Percentiles rank a stretch among this genome's conserved stretches.
These are phyloP conservation scores for Liopterus haemorrhoidalis DNA, from an alignment of 2,888 invertebrate species.

Conservation along the genomic window DNA sequence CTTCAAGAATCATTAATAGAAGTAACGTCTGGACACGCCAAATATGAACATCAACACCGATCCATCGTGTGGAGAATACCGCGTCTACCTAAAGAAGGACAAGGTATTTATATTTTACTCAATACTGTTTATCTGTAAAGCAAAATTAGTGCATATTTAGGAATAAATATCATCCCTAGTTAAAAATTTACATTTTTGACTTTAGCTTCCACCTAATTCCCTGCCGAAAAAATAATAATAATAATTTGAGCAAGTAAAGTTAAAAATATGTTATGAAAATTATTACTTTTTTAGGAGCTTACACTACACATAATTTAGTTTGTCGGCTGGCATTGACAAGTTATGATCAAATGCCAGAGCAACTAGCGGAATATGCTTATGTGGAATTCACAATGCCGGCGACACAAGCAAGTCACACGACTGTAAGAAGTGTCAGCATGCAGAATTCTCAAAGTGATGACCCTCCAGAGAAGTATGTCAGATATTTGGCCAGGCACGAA, in stretches of 20 bases:
- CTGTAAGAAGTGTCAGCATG: conserved; percentile 88
- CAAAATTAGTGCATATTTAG: too few relatives aligned
- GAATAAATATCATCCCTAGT: too few relatives aligned
- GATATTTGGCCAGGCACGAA: conserved; percentile 92
- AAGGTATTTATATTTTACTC: conserved; percentile 58
- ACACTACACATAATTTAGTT: conserved; percentile 93
- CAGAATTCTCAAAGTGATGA: conserved; percentile 78
- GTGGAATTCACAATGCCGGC: conserved; percentile 99
- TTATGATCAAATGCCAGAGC: conserved; percentile 94
- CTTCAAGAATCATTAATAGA: conserved; percentile 89
- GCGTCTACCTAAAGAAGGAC: conserved; percentile 94
- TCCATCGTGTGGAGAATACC: conserved; percentile 98
- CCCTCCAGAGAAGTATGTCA: conserved; percentile 97
- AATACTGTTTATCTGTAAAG: too few relatives aligned
- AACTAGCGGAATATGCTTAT: conserved; percentile 78
- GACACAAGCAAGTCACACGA: conserved; percentile 91
- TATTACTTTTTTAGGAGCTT: conserved; percentile 68
- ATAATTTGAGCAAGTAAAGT: conserved; percentile 17
- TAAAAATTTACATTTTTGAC: background rate
- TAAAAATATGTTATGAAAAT: background rate
- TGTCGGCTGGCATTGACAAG: conserved; percentile 93
- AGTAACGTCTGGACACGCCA: conserved; percentile 93
- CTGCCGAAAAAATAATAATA: background rate
- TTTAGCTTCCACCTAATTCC: conserved; percentile 1
- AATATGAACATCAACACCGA: conserved; percentile 97